Percentiles rank a stretch among this genome's conserved stretches.
phyloP scores from a whole-genome alignment of 2,113 vertebrate species.

The Gnathonemus echidnorhynchus region DNA sequence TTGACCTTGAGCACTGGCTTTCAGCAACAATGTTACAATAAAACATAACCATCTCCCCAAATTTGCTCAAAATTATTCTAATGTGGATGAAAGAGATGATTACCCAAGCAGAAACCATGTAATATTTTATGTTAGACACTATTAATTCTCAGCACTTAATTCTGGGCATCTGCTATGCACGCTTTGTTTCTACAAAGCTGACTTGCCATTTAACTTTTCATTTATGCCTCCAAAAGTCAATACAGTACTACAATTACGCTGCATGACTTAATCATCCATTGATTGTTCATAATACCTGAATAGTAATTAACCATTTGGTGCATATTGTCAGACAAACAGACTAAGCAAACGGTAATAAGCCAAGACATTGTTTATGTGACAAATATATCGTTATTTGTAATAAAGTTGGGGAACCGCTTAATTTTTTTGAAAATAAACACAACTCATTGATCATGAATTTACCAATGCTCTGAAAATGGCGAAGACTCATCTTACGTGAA shows the following conservation, averaged over 20 bases:
- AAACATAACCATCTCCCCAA: background rate
- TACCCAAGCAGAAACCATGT: background rate
- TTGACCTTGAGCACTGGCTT: background rate
- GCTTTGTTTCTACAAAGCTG: background rate
- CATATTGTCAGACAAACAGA: background rate
- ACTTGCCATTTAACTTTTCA: background rate
- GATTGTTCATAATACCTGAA: background rate
- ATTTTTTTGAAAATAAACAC: background rate
- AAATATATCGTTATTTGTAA: background rate
- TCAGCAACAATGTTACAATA: background rate
- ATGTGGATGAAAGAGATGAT: background rate
- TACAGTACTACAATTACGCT: background rate
- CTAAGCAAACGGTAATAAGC: background rate
- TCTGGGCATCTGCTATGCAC: background rate
- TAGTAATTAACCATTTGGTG: background rate
- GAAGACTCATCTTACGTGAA: background rate
- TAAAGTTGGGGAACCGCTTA: background rate
- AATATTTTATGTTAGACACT: background rate
- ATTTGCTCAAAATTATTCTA: background rate
- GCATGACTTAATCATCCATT: background rate
- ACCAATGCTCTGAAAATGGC: background rate
- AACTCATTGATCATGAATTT: background rate
- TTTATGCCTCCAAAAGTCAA: constrained; percentile 1
- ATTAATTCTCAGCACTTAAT: background rate
- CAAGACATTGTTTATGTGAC: background rate